These are phyloP conservation scores for Bubalus kerabau DNA, from an alignment of 2,113 vertebrate species.

Conservation along the genomic window DNA sequence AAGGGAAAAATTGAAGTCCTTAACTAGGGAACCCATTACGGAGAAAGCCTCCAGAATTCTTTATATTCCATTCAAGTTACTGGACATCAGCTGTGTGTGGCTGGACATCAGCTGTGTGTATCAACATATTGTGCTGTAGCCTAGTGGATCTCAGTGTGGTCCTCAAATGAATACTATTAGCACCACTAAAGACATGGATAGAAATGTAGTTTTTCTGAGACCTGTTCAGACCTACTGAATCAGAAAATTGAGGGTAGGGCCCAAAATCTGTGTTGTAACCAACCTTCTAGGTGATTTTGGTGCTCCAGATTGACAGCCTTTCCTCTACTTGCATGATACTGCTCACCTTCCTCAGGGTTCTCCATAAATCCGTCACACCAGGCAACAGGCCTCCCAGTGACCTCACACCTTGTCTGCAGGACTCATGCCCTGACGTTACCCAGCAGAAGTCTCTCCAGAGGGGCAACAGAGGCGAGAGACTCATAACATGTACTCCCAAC, in stretches of 20 bases:
- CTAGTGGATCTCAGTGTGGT: background rate
- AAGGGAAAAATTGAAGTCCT: constrained; percentile 15
- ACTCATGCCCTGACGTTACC: background rate
- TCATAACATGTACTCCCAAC: background rate
- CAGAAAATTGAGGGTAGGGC: background rate
- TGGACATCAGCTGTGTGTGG: background rate
- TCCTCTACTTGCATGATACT: background rate
- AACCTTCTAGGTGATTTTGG: background rate
- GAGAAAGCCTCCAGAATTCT: constrained; percentile 38
- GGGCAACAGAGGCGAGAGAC: background rate
- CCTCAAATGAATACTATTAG: background rate
- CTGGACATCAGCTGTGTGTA: background rate
- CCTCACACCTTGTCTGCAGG: background rate
- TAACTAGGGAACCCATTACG: background rate
- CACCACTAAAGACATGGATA: background rate
- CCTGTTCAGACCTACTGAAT: background rate
- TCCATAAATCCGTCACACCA: background rate
- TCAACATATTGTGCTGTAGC: background rate
- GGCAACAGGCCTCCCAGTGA: background rate
- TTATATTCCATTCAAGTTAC: constrained; percentile 58
- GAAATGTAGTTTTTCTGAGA: background rate
- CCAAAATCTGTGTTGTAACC: background rate
- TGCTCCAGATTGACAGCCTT: background rate
- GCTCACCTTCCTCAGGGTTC: background rate
- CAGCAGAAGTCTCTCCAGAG: background rate